Conservation (phyloP, 2,888 invertebrate species). For the Thyatira batis region DNA sequence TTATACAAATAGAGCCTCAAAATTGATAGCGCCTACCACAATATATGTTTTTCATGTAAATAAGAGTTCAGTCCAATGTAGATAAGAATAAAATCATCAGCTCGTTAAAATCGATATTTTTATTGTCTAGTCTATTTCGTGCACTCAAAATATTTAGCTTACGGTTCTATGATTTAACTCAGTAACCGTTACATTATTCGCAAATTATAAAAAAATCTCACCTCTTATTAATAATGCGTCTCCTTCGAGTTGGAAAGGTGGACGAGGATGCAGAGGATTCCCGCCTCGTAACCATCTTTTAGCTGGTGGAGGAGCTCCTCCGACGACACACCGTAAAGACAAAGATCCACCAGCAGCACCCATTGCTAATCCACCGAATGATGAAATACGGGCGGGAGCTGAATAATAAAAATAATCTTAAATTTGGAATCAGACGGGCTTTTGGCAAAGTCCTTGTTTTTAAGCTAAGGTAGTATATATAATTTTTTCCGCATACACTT, state of each 20-base stretch:
- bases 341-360: constrained; percentile 87
- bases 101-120: too few species aligned
- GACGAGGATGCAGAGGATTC: constrained; percentile 84
- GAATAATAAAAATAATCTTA: constrained; percentile 18
- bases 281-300: constrained; percentile 89
- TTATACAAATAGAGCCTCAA: too few species aligned
- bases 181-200: background rate
- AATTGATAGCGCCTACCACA: too few species aligned
- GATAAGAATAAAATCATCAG: too few species aligned
- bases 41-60: too few species aligned
- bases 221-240: constrained; percentile 86
- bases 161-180: background rate
- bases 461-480: too few species aligned
- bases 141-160: too few species aligned
- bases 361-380: constrained; percentile 88
- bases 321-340: constrained; percentile 87
- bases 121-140: too few species aligned
- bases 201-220: constrained; percentile 50
- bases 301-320: constrained; percentile 89
- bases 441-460: too few species aligned
- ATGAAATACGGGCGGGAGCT: constrained; percentile 94
- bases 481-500: too few species aligned
- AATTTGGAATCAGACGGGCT: too few species aligned
- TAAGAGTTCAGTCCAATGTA: too few species aligned
- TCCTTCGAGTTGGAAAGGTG: constrained; percentile 85